Evolutionary conservation across 2,113 vertebrate genomes (phyloP).

Genomic region (Orientallactaga bullata): DNA sequence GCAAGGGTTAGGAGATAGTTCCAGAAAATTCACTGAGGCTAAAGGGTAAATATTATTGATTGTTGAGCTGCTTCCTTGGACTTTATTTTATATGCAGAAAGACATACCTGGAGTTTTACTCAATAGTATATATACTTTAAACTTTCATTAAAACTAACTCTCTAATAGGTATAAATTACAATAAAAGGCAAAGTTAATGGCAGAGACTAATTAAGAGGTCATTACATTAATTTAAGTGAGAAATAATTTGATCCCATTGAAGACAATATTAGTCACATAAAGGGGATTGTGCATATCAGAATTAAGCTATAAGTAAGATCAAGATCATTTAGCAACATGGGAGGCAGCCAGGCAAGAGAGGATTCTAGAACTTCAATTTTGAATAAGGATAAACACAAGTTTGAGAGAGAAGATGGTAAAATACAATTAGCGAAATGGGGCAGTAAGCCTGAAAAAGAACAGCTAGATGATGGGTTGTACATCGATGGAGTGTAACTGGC

Average conservation of each 20-base stretch:
- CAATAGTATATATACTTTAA: neutral
- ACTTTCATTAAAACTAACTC: constrained; percentile 24
- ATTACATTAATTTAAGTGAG: neutral
- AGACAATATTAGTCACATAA: neutral
- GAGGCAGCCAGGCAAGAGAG: neutral
- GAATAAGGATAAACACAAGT: neutral
- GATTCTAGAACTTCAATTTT: neutral
- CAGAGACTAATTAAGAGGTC: neutral
- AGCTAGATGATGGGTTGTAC: neutral
- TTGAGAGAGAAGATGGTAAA: neutral
- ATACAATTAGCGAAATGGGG: neutral
- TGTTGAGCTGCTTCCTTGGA: neutral
- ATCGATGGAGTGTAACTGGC: neutral
- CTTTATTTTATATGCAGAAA: neutral
- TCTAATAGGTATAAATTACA: neutral
- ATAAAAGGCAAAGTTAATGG: neutral
- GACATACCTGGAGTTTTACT: neutral
- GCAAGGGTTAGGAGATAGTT: neutral
- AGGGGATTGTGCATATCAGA: neutral
- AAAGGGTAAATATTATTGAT: neutral
- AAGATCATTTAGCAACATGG: neutral
- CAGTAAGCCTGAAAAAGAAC: neutral
- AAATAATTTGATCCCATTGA: neutral
- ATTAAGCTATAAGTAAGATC: neutral
- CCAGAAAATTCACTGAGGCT: neutral